Conservation (phyloP, 2,113 vertebrate species). For the Thamnophis sirtalis region DNA sequence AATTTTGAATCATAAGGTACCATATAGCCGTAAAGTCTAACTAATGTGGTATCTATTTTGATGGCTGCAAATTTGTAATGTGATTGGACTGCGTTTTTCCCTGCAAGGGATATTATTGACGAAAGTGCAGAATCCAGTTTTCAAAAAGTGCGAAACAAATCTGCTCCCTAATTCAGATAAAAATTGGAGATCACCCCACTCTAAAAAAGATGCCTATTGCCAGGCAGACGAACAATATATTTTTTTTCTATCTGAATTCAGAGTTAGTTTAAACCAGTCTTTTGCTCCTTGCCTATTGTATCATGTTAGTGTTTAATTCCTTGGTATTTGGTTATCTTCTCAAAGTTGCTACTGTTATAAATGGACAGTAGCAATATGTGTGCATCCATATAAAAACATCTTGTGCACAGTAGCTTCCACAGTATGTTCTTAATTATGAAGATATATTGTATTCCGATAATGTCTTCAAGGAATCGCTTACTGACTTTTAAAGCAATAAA, state of each 20-base stretch:
- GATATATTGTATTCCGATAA: not conserved
- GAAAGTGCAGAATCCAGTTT: not conserved
- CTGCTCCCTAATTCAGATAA: not conserved
- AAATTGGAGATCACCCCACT: not conserved
- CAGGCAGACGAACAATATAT: too few species aligned
- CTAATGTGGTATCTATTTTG: not conserved
- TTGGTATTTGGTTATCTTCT: too few species aligned
- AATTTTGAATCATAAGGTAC: not conserved
- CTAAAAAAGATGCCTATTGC: too few species aligned
- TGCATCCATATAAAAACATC: not conserved
- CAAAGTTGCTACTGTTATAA: too few species aligned
- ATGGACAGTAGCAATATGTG: too few species aligned
- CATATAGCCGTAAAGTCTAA: not conserved
- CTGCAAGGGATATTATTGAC: not conserved
- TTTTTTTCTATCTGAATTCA: too few species aligned
- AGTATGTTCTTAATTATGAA: not conserved
- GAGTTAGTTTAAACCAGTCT: too few species aligned
- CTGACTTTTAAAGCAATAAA: not conserved
- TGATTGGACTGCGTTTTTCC: too few species aligned
- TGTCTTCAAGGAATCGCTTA: not conserved
- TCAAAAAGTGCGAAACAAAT: not conserved
- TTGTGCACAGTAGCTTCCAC: not conserved
- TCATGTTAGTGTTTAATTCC: too few species aligned
- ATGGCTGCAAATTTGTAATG: not conserved
- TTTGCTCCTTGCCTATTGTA: too few species aligned